A percentile compares a stretch with the other conserved stretches of the same genome.
Evolutionary conservation across 2,797 vertebrate species (phyloP).

Genomic region (Alfaro cultratus): DNA sequence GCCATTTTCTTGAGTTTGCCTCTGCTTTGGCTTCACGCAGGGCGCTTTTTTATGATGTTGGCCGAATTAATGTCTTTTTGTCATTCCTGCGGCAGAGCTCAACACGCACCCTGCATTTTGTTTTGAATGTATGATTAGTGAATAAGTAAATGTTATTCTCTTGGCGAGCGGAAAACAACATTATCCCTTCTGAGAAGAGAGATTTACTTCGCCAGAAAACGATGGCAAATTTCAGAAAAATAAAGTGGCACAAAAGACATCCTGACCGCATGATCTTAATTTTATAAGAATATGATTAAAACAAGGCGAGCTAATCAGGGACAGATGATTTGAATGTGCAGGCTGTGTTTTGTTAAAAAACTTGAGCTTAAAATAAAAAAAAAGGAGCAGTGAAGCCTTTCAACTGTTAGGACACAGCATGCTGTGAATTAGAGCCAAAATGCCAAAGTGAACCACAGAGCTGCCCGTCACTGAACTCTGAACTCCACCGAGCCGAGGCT

Average conservation of each 20-base stretch:
- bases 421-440: conserved; percentile 69
- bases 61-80: conserved; percentile 69
- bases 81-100: conserved; percentile 68
- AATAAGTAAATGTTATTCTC: conserved; percentile 69
- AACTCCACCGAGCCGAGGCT: conserved; percentile 61
- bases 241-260: conserved; percentile 57
- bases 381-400: conserved; percentile 63
- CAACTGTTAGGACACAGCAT: conserved; percentile 68
- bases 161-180: conserved; percentile 63
- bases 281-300: conserved; percentile 73
- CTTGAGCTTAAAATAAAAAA: conserved; percentile 62
- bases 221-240: conserved; percentile 54
- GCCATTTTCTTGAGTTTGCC: conserved; percentile 76
- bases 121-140: conserved; percentile 74
- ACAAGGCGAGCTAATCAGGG: conserved; percentile 64
- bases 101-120: conserved; percentile 65
- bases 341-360: conserved; percentile 67
- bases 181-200: conserved; percentile 55
- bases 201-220: conserved; percentile 58
- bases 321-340: conserved; percentile 67
- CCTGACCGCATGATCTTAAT: conserved; percentile 67
- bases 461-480: conserved; percentile 67
- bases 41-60: conserved; percentile 67
- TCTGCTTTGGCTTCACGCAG: conserved; percentile 71
- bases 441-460: conserved; percentile 63